phyloP scores from a whole-genome alignment of 2,888 invertebrate genomes.

The Mactromeris polynyma region DNA sequence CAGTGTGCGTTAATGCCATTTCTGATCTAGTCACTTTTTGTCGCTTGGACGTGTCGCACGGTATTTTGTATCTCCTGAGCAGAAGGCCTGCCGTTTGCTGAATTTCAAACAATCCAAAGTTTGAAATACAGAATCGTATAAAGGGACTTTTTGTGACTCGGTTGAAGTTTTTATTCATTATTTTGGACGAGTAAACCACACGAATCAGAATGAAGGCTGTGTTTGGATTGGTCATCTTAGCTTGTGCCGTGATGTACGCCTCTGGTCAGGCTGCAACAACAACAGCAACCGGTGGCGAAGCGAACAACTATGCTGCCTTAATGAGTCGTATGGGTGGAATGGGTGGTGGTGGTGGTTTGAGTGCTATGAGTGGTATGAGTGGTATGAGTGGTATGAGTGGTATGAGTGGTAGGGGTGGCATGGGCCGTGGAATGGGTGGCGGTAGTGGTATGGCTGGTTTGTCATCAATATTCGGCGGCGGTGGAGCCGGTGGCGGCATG shows the following conservation, averaged over 20 bases:
- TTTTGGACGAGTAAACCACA: neutral
- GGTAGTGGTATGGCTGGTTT: neutral
- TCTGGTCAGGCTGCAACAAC: neutral
- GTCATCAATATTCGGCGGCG: neutral
- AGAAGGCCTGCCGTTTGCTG: conserved; percentile 14
- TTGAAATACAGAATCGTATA: neutral
- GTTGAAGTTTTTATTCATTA: neutral
- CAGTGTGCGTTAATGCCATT: neutral
- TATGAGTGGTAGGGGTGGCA: neutral
- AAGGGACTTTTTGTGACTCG: neutral
- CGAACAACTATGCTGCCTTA: neutral
- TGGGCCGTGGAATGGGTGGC: neutral
- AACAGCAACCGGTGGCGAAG: neutral
- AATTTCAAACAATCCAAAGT: neutral
- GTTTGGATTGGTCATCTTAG: neutral
- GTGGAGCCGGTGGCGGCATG: neutral
- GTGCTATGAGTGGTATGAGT: neutral
- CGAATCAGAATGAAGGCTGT: conserved; percentile 9
- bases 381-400: neutral
- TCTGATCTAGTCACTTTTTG: conserved; percentile 29
- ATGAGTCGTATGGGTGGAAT: neutral
- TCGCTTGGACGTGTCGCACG: neutral
- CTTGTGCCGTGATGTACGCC: neutral
- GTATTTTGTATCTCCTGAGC: conserved; percentile 23
- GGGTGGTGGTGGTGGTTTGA: neutral